Percentiles rank a stretch among this genome's conserved stretches.
These are phyloP conservation scores for Bursaphelenchus okinawaensis DNA, from an alignment of 2,888 invertebrate species.

Conservation along the genomic window DNA sequence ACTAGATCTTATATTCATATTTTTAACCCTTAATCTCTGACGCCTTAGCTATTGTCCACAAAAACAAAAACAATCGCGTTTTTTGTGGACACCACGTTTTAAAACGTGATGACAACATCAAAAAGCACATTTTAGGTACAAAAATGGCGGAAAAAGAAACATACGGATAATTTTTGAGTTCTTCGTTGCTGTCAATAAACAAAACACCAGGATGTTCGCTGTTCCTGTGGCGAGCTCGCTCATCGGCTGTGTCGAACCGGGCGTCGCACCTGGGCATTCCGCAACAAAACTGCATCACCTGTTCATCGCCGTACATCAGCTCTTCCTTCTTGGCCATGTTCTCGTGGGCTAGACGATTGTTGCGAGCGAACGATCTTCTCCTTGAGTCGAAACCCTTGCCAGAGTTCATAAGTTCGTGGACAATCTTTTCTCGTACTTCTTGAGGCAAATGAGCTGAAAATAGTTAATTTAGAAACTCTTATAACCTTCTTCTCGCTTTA, in stretches of 20 bases:
- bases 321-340: slow-evolving; percentile 4
- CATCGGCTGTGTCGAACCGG: slow-evolving; percentile 12
- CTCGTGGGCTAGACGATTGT: slow-evolving; percentile 14
- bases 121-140: no score
- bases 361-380: slow-evolving; percentile 21
- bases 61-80: no score
- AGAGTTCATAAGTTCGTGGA: slow-evolving; percentile 12
- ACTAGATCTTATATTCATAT: no score
- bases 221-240: slow-evolving; percentile 12
- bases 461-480: not conserved
- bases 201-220: slow-evolving; percentile 11
- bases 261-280: slow-evolving; percentile 15
- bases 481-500: no score
- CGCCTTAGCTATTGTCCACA: no score
- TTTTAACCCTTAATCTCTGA: no score
- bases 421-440: slow-evolving; percentile 14
- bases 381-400: slow-evolving; percentile 21
- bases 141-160: no score
- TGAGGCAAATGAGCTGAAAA: slow-evolving; percentile 22
- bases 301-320: not conserved
- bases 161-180: slow-evolving; percentile 19
- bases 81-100: no score
- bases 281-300: slow-evolving; percentile 11
- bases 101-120: no score
- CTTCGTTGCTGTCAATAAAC: slow-evolving; percentile 21